Evolutionary conservation across 2,113 vertebrate genomes (phyloP), one percentile per base, ranked within the genome.

Genomic region (Anhinga anhinga): DNA sequence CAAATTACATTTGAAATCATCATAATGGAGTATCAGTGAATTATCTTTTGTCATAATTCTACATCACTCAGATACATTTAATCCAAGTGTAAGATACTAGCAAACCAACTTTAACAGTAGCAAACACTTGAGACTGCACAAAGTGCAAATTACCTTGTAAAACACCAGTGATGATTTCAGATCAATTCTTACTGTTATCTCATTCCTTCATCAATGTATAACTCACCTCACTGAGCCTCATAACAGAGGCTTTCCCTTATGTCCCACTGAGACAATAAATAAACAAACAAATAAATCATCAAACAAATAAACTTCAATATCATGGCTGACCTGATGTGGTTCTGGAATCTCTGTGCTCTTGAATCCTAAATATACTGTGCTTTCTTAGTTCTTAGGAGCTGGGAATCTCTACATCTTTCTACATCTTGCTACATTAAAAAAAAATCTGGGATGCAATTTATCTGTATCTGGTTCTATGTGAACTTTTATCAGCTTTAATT

Each of bases 401-500:
- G 58, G 63, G 95, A 97, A 94, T 76, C 67, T 92, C 87, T 91
- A n/a, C 47, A 88, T 62, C 56, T 95, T 95, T 94, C 65, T 91
- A 62, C 11, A 66, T 79, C 36, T 94, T 86, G 15, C 49, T 86
- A 61, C 22, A 52, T 82, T 95, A 30, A 80, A 61, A 59, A 59
- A 63, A 72, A 70, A 79, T 32, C 82, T 76, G 50, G 69, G 49
- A 93, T 96, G 84, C 53, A 69, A 90, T 95, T 88, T 96, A 72
- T 97, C 92, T 95, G 40, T 85, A 93, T 93, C 52, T 91, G 61
- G 67, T 97, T 95, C 89, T 94, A 22, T 80, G 67, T 94, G 96
- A 97, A 96, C 97, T 97, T 97, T 96, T 94, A 97, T 89, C 80
- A 94, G 73, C 92, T 96, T 82, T 97, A 97, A 96, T 96, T 91